A percentile compares a stretch with the other conserved stretches of the same genome.
Conservation (phyloP, 1,140 invertebrate species). For the Batillaria attramentaria region DNA sequence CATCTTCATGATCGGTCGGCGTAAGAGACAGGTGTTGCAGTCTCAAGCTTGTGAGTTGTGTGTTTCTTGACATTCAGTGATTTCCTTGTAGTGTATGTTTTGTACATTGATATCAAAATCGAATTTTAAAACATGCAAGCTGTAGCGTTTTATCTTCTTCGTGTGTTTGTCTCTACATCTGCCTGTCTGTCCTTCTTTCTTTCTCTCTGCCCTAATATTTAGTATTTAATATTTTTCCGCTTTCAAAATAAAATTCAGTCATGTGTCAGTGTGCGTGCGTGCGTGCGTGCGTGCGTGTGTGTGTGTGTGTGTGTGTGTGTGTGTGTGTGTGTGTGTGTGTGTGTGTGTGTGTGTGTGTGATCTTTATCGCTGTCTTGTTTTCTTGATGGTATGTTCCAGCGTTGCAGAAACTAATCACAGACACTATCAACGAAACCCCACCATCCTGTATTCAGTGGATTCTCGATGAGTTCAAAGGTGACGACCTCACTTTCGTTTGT, state of each 20-base stretch:
- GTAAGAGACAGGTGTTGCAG: too few relatives aligned
- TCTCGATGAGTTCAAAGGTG: too few relatives aligned
- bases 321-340: conserved; percentile 8
- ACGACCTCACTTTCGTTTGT: too few relatives aligned
- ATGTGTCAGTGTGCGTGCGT: neutral
- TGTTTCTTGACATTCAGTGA: too few relatives aligned
- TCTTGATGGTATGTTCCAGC: too few relatives aligned
- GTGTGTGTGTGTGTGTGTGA: neutral
- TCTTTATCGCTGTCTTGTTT: too few relatives aligned
- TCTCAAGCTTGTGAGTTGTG: too few relatives aligned
- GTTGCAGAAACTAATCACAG: too few relatives aligned
- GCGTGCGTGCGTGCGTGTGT: neutral
- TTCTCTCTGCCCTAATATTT: neutral
- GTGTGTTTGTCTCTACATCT: neutral
- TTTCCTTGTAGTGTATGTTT: too few relatives aligned
- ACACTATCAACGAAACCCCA: too few relatives aligned
- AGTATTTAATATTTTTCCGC: neutral
- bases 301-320: conserved; percentile 16
- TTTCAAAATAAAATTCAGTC: neutral
- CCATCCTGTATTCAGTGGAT: too few relatives aligned
- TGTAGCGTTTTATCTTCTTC: neutral
- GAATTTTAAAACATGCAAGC: neutral
- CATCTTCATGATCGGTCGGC: too few relatives aligned
- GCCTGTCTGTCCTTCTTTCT: neutral
- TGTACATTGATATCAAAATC: neutral